Evolutionary conservation across 2,888 invertebrate genomes (phyloP).

Genomic region (Thymelicus lineola): DNA sequence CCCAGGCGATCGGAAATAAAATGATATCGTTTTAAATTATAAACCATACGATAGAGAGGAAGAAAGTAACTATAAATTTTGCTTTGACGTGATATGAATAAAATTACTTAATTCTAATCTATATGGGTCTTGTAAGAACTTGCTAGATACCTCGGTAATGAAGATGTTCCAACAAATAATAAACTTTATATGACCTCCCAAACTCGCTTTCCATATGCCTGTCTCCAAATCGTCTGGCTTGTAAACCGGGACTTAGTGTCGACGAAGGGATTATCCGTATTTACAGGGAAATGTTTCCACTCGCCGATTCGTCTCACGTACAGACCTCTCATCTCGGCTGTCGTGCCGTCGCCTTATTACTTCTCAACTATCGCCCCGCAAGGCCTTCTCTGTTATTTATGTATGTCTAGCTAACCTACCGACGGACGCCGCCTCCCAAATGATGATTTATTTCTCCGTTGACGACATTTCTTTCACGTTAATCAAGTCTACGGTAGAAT

Average conservation of each 20-base stretch:
- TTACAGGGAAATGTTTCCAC: constrained; percentile 59
- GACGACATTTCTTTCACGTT: constrained; percentile 36
- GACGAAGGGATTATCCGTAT: constrained; percentile 67
- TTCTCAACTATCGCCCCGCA: constrained; percentile 65
- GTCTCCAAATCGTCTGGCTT: constrained; percentile 52
- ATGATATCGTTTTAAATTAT: no score
- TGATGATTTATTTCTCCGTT: constrained; percentile 40
- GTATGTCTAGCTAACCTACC: constrained; percentile 1
- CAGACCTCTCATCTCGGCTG: constrained; percentile 71
- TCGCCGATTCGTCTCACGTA: constrained; percentile 72
- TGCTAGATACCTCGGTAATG: constrained; percentile 11
- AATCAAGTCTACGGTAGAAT: constrained; percentile 9
- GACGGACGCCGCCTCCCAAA: constrained; percentile 30
- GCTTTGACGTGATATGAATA: no score
- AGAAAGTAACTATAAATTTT: not conserved
- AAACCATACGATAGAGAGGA: no score
- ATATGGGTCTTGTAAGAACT: not conserved
- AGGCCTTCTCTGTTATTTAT: constrained; percentile 34
- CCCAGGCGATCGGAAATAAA: no score
- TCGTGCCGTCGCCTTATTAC: constrained; percentile 76
- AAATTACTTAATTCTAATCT: no score
- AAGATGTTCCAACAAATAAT: constrained; percentile 33
- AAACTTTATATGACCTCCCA: constrained; percentile 37
- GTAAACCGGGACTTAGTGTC: constrained; percentile 58
- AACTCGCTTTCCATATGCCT: constrained; percentile 13